Percentiles rank a stretch among this genome's conserved stretches.
phyloP scores from a whole-genome alignment of 1,140 invertebrate genomes.

The Drosophila quadrilineata region DNA sequence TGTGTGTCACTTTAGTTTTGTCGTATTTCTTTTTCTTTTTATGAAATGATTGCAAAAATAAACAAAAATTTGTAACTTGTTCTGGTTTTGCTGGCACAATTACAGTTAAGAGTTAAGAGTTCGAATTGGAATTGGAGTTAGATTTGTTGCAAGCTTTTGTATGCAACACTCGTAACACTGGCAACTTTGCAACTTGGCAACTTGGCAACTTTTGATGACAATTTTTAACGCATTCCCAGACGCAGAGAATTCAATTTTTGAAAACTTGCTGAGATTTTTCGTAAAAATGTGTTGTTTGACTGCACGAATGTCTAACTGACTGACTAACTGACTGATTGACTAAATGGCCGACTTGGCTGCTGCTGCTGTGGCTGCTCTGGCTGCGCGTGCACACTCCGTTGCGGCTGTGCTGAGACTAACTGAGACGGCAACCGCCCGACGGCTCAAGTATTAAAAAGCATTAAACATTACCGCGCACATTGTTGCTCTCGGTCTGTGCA shows the following conservation, averaged over 20 bases:
- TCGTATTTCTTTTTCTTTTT: constrained; percentile 18
- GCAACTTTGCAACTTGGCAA: too few relatives aligned
- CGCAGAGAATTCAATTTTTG: background rate
- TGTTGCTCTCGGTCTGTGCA: constrained; percentile 31
- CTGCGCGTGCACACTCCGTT: constrained; percentile 79
- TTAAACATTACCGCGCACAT: constrained; percentile 65
- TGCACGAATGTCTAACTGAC: constrained; percentile 4
- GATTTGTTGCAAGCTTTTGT: constrained; percentile 28
- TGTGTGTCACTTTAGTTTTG: constrained; percentile 43
- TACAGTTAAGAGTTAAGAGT: constrained; percentile 9
- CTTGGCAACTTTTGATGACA: constrained; percentile 28
- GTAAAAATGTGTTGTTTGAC: constrained; percentile 24
- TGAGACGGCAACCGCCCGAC: constrained; percentile 66
- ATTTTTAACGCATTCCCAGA: constrained; percentile 38
- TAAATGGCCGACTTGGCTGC: constrained; percentile 3
- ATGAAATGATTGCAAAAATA: constrained; percentile 10
- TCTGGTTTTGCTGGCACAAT: constrained; percentile 21
- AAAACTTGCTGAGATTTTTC: constrained; percentile 38
- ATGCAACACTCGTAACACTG: constrained; percentile 6
- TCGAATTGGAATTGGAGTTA: background rate
- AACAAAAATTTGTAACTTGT: constrained; percentile 34
- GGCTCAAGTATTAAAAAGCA: constrained; percentile 81
- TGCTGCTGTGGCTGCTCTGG: constrained; percentile 50
- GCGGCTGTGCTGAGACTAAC: constrained; percentile 80
- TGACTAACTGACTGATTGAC: constrained; percentile 10